Evolutionary conservation across 1,140 invertebrate genomes (phyloP).

Genomic region (Stratiolaelaps scimitus): DNA sequence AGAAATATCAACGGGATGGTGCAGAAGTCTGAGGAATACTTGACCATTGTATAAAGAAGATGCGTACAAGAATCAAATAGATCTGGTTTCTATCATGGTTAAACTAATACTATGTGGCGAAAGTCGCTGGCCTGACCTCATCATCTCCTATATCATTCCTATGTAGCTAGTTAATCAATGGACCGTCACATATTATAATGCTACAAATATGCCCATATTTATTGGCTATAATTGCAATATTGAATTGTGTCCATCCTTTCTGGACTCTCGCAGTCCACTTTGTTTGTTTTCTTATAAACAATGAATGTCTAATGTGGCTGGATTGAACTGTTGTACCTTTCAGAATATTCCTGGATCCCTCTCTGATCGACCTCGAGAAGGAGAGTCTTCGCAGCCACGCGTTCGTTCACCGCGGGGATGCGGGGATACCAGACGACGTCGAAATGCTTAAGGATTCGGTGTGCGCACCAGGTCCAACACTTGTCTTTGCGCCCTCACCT

Average conservation of each 20-base stretch:
- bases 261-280: background rate
- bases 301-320: no score
- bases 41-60: no score
- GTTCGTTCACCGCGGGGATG: constrained; percentile 8
- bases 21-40: no score
- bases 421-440: background rate
- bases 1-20: no score
- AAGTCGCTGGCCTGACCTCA: no score
- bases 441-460: background rate
- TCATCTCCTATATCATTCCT: no score
- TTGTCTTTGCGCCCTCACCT: constrained; percentile 1
- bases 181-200: background rate
- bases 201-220: background rate
- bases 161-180: no score
- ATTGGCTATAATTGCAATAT: background rate
- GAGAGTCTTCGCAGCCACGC: constrained; percentile 25
- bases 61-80: no score
- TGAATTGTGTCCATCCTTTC: background rate
- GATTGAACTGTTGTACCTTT: background rate
- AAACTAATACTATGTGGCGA: no score
- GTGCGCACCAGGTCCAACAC: constrained; percentile 1
- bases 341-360: constrained; percentile 11
- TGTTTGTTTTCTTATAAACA: no score
- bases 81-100: no score
- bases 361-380: constrained; percentile 25